Conservation (phyloP, 2,888 invertebrate species). For the Philhelius pedissequus region DNA sequence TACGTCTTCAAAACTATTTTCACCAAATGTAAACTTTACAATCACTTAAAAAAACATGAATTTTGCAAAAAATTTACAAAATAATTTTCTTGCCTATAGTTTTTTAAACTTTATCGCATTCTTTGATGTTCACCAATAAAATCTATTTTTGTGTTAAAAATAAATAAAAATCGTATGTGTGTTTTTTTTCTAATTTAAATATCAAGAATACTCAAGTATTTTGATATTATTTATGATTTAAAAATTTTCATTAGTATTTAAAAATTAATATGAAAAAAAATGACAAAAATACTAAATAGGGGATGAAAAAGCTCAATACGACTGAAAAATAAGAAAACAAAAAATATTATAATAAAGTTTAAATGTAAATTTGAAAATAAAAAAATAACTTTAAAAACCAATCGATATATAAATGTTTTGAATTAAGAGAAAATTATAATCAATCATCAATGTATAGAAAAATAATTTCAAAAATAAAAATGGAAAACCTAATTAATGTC, state of each 20-base stretch:
- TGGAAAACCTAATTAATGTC: conserved; percentile 2
- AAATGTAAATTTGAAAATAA: neutral
- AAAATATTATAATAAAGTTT: conserved; percentile 14
- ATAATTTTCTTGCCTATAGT: too few relatives aligned
- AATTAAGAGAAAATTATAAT: conserved; percentile 33
- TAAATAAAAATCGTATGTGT: neutral
- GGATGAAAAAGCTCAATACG: conserved; percentile 70
- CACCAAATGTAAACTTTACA: neutral
- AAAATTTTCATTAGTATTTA: conserved; percentile 45
- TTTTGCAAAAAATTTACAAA: neutral
- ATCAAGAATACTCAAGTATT: neutral
- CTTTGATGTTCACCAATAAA: neutral
- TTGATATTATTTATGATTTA: conserved; percentile 22
- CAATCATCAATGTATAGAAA: conserved; percentile 61
- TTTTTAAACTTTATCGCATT: too few relatives aligned
- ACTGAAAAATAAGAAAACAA: conserved; percentile 63
- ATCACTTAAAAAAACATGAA: neutral
- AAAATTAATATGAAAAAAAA: conserved; percentile 12
- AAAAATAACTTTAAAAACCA: neutral
- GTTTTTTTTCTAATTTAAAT: neutral
- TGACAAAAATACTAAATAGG: conserved; percentile 59
- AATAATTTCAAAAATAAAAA: conserved; percentile 8
- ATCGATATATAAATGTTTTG: conserved; percentile 36
- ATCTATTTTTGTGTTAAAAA: neutral
- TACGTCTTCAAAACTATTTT: neutral